Conservation (phyloP, 2,888 invertebrate species). For the Escarpia spicata region DNA sequence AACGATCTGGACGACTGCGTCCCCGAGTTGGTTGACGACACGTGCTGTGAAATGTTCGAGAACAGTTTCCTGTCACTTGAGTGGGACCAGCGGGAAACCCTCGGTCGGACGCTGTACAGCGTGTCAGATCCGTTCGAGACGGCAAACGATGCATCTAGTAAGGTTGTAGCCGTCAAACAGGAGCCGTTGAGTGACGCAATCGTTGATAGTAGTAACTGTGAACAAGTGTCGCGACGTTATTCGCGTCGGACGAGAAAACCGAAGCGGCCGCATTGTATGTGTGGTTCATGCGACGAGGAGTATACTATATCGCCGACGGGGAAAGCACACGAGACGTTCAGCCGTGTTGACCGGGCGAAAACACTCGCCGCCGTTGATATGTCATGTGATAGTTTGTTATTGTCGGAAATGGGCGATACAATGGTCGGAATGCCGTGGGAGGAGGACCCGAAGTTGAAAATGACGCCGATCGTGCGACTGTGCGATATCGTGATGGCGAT, state of each 20-base stretch:
- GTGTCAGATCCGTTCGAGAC: background rate
- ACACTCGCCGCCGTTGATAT: background rate
- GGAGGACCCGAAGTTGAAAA: slow-evolving; percentile 11
- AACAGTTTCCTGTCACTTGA: background rate
- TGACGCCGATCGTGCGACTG: background rate
- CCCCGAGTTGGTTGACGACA: background rate
- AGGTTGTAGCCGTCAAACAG: background rate
- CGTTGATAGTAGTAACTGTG: background rate
- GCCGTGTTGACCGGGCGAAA: background rate
- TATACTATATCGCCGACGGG: background rate
- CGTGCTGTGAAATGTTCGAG: background rate
- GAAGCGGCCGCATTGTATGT: background rate
- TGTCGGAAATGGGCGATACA: background rate
- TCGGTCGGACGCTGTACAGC: background rate
- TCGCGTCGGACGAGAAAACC: background rate
- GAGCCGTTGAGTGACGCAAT: background rate
- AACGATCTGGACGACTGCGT: background rate
- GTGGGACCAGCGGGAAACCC: background rate
- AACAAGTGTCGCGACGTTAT: background rate
- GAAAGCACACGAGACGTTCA: background rate
- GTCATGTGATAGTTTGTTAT: background rate
- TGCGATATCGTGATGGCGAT: background rate
- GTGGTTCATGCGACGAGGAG: background rate
- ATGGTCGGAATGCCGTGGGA: background rate
- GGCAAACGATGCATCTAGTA: background rate